phyloP scores from a whole-genome alignment of 2,888 invertebrate species.

The Synanthedon andrenaeformis region DNA sequence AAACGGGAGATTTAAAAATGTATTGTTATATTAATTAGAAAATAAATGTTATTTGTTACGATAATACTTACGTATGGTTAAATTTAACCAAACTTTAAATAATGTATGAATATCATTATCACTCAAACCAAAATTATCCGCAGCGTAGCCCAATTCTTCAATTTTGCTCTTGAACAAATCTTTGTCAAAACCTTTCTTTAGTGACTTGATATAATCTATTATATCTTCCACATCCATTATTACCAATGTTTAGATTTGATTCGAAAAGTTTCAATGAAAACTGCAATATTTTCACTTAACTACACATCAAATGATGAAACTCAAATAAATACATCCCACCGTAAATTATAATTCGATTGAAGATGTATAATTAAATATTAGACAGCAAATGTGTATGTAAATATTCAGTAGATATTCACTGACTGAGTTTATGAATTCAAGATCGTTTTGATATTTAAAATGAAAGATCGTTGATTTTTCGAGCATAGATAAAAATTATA shows the following conservation, averaged over 20 bases:
- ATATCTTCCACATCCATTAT: conserved; percentile 56
- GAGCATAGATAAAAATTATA: no score
- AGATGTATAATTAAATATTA: no score
- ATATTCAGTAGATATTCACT: no score
- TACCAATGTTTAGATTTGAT: neutral
- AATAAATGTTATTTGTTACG: neutral
- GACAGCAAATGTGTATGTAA: no score
- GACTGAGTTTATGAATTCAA: no score
- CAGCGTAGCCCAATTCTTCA: conserved; percentile 40
- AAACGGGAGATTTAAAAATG: conserved; percentile 2
- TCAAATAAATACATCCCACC: no score
- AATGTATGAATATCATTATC: conserved; percentile 52
- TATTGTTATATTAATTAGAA: neutral
- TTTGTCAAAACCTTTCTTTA: conserved; percentile 58
- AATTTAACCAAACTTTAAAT: conserved; percentile 60
- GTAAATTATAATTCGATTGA: no score
- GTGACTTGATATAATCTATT: conserved; percentile 48
- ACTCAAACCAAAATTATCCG: conserved; percentile 38
- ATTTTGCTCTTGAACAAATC: conserved; percentile 53
- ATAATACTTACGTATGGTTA: conserved; percentile 52
- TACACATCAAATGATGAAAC: no score
- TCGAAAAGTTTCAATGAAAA: no score
- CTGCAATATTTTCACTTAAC: no score
- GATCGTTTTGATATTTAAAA: no score
- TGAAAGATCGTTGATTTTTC: no score